These are phyloP conservation scores for Chrysomela aeneicollis DNA, from an alignment of 2,888 invertebrate genomes.

Conservation along the genomic window DNA sequence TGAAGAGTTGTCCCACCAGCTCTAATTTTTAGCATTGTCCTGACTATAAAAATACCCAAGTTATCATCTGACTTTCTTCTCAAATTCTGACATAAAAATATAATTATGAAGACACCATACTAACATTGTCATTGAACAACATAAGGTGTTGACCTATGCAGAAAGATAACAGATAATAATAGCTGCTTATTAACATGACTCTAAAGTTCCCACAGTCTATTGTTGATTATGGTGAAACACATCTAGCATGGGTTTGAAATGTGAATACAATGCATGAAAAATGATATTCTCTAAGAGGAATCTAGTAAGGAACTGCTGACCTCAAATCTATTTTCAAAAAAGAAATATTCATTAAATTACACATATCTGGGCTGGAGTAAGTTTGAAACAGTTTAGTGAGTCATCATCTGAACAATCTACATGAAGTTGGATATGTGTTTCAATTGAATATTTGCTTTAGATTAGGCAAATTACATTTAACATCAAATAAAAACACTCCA, in stretches of 20 bases:
- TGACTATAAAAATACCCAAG: too few species aligned
- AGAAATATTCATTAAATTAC: too few species aligned
- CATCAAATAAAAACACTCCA: too few species aligned
- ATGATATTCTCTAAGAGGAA: not conserved
- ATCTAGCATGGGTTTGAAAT: not conserved
- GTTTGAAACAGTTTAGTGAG: not conserved
- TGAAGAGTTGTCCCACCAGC: too few species aligned
- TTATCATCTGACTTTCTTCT: too few species aligned
- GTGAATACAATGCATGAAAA: not conserved
- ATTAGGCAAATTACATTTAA: too few species aligned
- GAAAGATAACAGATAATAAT: not conserved
- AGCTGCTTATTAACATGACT: not conserved
- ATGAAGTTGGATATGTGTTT: too few species aligned
- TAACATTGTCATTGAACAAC: not conserved
- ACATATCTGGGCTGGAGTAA: too few species aligned
- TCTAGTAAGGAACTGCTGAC: not conserved
- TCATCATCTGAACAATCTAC: not conserved
- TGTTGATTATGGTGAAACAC: conserved; percentile 6
- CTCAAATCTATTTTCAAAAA: not conserved
- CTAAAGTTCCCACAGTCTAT: conserved; percentile 6
- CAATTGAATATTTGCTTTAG: too few species aligned
- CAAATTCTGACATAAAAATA: too few species aligned
- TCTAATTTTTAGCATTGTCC: too few species aligned
- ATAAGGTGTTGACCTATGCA: not conserved
- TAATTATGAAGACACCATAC: too few species aligned